Evolutionary conservation across 2,888 invertebrate species (phyloP).

Genomic region (Oxytorus armatus): DNA sequence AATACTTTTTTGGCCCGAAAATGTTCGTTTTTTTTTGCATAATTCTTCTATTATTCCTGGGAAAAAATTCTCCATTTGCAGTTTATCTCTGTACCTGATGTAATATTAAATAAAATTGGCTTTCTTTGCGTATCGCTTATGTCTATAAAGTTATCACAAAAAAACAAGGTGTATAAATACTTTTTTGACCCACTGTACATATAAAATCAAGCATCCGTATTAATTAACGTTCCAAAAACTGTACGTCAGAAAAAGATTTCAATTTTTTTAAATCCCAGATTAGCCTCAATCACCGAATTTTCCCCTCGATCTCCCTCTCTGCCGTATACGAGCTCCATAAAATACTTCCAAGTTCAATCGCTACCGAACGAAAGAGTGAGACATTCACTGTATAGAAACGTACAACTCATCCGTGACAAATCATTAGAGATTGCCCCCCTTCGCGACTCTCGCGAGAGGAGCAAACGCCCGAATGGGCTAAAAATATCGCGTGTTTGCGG

Average conservation of each 20-base stretch:
- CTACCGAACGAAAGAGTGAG: slow-evolving; percentile 11
- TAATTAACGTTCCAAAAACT: background rate
- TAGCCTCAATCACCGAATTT: background rate
- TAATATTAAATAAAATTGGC: no score
- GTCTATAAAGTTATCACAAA: no score
- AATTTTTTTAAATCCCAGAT: background rate
- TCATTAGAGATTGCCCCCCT: slow-evolving; percentile 59
- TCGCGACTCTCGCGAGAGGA: slow-evolving; percentile 40
- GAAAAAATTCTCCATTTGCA: no score
- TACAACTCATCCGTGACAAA: slow-evolving; percentile 60
- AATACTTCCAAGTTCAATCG: slow-evolving; percentile 8
- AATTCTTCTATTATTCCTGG: no score
- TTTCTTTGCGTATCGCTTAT: no score
- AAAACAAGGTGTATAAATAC: no score
- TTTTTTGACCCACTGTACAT: no score
- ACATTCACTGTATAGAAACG: background rate
- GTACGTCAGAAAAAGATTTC: slow-evolving; percentile 1
- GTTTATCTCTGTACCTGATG: no score
- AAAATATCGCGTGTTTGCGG: slow-evolving; percentile 60
- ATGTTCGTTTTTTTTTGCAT: no score
- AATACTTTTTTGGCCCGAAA: no score
- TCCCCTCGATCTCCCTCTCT: slow-evolving; percentile 2
- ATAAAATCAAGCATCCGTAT: background rate
- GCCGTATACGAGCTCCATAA: background rate
- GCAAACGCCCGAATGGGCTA: slow-evolving; percentile 55